Conservation (phyloP, 2,888 invertebrate genomes). For the Cantharis rustica region DNA sequence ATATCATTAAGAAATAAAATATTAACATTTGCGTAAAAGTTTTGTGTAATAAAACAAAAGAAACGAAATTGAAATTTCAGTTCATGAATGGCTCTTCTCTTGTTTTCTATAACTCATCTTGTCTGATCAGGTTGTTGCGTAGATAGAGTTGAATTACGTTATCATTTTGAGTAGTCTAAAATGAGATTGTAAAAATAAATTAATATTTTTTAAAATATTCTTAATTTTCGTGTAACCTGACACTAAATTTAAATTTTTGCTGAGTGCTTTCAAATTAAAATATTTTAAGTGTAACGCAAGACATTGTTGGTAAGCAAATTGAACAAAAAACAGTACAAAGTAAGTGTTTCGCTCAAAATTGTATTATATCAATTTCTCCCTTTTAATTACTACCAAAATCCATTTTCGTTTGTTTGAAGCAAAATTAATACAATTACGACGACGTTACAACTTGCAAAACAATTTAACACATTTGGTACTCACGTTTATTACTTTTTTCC, state of each 20-base stretch:
- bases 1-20: background rate
- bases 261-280: background rate
- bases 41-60: background rate
- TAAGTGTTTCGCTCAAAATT: background rate
- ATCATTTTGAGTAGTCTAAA: background rate
- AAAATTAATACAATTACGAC: background rate
- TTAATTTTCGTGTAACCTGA: background rate
- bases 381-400: background rate
- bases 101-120: background rate
- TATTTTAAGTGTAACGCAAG: background rate
- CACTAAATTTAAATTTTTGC: background rate
- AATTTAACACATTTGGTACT: too few species aligned
- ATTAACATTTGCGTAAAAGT: background rate
- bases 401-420: background rate
- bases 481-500: too few species aligned
- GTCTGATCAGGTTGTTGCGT: background rate
- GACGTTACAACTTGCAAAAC: background rate
- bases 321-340: background rate
- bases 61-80: background rate
- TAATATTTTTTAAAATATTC: background rate
- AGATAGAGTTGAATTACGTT: background rate
- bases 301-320: background rate
- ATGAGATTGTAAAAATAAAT: background rate
- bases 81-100: background rate
- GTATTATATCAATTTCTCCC: background rate